Evolutionary conservation across 2,888 invertebrate species (phyloP).

Genomic region (Coremacera marginata): DNA sequence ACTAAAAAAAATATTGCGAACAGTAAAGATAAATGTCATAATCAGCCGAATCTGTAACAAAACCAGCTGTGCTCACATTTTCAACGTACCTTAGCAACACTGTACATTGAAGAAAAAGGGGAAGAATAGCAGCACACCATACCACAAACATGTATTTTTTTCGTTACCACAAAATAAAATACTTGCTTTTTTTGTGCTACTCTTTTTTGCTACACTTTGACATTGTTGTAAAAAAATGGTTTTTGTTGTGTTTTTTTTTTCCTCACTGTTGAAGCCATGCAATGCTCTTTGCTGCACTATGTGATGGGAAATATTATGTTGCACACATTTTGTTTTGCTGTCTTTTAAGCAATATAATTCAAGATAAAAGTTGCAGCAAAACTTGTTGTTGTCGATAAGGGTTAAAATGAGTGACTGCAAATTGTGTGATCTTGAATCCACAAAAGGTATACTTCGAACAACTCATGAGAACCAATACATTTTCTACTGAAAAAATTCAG

Average conservation of each 20-base stretch:
- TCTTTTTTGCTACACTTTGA: not conserved
- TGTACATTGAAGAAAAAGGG: not conserved
- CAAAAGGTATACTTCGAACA: too few species aligned
- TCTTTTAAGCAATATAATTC: too few species aligned
- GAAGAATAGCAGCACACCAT: too few species aligned
- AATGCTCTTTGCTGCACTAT: not conserved
- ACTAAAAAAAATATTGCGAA: not conserved
- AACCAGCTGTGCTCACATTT: conserved; percentile 12
- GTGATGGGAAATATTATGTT: not conserved
- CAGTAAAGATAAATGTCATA: not conserved
- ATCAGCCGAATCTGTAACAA: conserved; percentile 10
- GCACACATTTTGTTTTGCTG: not conserved
- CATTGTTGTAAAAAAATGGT: not conserved
- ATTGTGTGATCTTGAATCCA: too few species aligned
- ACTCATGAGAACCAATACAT: too few species aligned
- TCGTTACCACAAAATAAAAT: not conserved
- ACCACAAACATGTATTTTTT: not conserved
- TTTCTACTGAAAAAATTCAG: too few species aligned
- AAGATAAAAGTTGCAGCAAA: too few species aligned
- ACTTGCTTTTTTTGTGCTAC: not conserved
- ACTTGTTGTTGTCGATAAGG: too few species aligned
- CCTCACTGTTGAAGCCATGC: not conserved
- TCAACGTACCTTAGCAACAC: not conserved
- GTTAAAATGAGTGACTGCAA: too few species aligned
- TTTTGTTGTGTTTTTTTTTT: not conserved